phyloP scores from a whole-genome alignment of 2,797 vertebrate genomes.

The Spinus olivaceus region DNA sequence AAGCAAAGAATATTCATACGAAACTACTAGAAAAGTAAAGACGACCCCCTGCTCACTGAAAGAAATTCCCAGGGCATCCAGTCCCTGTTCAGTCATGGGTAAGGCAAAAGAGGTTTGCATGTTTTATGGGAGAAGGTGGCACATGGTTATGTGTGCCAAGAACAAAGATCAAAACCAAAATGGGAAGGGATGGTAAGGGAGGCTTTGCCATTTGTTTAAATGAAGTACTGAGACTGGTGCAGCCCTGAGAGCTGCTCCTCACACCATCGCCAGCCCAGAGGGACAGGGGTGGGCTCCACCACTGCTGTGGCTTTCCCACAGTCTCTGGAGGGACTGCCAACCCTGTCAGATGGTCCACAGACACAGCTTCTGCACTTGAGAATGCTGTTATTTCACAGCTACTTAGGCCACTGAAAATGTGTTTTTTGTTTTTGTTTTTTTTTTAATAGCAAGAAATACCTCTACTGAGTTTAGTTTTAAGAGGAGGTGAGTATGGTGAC shows the following conservation, averaged over 20 bases:
- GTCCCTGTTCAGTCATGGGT: conserved; percentile 72
- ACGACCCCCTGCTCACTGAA: conserved; percentile 72
- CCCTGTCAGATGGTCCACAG: conserved; percentile 63
- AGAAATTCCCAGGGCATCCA: conserved; percentile 66
- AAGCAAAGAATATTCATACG: conserved; percentile 78
- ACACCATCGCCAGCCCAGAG: not conserved
- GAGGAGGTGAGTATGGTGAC: not conserved
- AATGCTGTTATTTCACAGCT: not conserved
- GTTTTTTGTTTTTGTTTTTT: not conserved
- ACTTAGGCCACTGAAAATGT: not conserved
- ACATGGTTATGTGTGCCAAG: not conserved
- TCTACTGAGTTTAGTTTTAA: not conserved
- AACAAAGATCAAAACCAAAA: not conserved
- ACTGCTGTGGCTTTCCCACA: not conserved
- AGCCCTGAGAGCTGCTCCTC: not conserved
- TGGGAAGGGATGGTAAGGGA: not conserved
- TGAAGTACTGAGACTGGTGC: not conserved
- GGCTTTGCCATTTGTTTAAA: not conserved
- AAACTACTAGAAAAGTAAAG: conserved; percentile 70
- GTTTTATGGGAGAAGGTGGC: not conserved
- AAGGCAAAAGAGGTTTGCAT: conserved; percentile 59
- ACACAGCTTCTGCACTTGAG: conserved; percentile 47
- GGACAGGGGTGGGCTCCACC: not conserved
- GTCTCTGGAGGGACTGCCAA: conserved; percentile 6
- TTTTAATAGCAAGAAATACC: conserved; percentile 20